Percentiles rank a stretch among this genome's conserved stretches.
Conservation (phyloP, 2,113 vertebrate genomes). For the Carassius gibelio region DNA sequence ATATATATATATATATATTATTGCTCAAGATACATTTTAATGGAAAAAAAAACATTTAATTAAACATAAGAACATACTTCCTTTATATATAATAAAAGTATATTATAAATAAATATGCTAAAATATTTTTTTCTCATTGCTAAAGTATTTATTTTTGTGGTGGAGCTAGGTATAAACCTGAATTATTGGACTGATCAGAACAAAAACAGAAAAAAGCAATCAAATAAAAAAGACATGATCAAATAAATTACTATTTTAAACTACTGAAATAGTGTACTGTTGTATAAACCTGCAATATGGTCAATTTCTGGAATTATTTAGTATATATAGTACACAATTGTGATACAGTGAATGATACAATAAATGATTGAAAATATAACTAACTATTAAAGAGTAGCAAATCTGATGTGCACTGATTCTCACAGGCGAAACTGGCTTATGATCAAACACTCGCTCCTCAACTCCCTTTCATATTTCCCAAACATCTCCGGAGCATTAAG, state of each 20-base stretch:
- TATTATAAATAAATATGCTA: no score
- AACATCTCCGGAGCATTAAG: slow-evolving; percentile 31
- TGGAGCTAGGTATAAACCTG: background rate
- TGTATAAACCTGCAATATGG: no score
- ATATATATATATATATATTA: background rate
- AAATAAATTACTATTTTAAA: background rate
- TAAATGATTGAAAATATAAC: background rate
- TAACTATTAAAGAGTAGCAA: background rate
- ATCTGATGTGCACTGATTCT: background rate
- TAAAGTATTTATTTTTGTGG: background rate
- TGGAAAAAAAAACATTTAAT: background rate
- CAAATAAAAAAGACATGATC: background rate
- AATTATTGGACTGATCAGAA: background rate
- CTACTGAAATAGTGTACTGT: no score
- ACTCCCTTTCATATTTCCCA: slow-evolving; percentile 51
- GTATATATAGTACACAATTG: background rate
- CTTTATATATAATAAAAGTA: background rate
- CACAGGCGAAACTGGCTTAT: slow-evolving; percentile 1
- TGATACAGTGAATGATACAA: background rate
- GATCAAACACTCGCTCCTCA: slow-evolving; percentile 34
- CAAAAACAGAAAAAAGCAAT: background rate
- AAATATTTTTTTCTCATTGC: background rate
- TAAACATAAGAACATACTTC: background rate
- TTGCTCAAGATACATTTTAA: no score
- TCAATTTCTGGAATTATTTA: background rate